These are phyloP conservation scores for Conger conger DNA, from an alignment of 2,113 vertebrate genomes.

Conservation along the genomic window DNA sequence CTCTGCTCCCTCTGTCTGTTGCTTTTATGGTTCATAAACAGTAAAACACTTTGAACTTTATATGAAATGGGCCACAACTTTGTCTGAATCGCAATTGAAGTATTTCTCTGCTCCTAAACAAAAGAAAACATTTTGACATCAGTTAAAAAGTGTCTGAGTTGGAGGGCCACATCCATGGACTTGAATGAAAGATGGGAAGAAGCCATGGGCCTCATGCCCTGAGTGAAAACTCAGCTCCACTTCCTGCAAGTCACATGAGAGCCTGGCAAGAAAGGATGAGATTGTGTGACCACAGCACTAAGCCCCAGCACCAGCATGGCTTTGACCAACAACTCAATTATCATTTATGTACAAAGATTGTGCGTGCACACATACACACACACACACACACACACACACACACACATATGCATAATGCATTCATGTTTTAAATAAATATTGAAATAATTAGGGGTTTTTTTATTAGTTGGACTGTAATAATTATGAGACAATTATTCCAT, in stretches of 20 bases:
- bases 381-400: not conserved
- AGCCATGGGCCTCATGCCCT: not conserved
- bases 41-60: not conserved
- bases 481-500: not conserved
- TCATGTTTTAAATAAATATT: not conserved
- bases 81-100: not conserved
- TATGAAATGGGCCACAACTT: not conserved
- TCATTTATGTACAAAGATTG: not conserved
- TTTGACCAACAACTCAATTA: not conserved
- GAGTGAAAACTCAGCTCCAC: not conserved
- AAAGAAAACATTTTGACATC: not conserved
- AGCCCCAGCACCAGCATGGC: not conserved
- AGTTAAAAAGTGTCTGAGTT: not conserved
- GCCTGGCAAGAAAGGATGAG: not conserved
- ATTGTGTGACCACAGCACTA: not conserved
- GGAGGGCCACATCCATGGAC: not conserved
- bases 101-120: not conserved
- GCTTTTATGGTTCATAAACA: not conserved
- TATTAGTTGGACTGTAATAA: not conserved
- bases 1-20: not conserved
- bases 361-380: slow-evolving; percentile 1
- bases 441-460: not conserved
- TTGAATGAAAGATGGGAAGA: not conserved
- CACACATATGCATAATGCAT: not conserved
- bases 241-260: slow-evolving; percentile 1